Evolutionary conservation across 2,797 vertebrate genomes (phyloP).

Genomic region (Cynodonichthys magdalenae): DNA sequence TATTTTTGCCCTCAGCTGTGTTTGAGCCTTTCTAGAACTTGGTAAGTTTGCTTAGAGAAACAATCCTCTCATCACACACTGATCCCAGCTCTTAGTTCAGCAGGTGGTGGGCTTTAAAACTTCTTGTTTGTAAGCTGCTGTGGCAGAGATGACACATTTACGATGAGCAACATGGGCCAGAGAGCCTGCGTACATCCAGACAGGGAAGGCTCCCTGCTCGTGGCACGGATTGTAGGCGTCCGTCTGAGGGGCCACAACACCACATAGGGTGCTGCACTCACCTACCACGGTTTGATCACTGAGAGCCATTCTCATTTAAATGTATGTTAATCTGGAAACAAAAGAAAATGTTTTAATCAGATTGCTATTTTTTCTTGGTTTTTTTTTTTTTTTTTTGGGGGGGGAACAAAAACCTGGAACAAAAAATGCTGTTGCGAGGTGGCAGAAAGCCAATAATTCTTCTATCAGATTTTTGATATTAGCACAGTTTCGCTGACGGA

Average conservation of each 20-base stretch:
- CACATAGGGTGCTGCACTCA: slow-evolving; percentile 67
- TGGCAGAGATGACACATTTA: slow-evolving; percentile 81
- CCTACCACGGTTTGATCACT: slow-evolving; percentile 79
- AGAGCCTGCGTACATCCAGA: slow-evolving; percentile 50
- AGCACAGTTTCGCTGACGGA: slow-evolving; percentile 70
- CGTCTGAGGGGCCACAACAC: slow-evolving; percentile 61
- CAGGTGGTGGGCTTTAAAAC: slow-evolving; percentile 82
- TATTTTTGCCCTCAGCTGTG: slow-evolving; percentile 54
- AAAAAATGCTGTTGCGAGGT: slow-evolving; percentile 75
- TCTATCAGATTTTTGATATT: slow-evolving; percentile 76
- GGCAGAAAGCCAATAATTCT: slow-evolving; percentile 78
- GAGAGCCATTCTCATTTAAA: slow-evolving; percentile 81
- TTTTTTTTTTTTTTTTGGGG: slow-evolving; percentile 59
- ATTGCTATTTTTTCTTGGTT: slow-evolving; percentile 77
- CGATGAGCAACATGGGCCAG: slow-evolving; percentile 64
- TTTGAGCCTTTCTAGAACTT: slow-evolving; percentile 66
- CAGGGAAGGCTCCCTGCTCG: slow-evolving; percentile 47
- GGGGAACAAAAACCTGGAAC: slow-evolving; percentile 66
- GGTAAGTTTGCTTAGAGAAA: slow-evolving; percentile 74
- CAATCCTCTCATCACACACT: slow-evolving; percentile 70
- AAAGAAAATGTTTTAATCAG: slow-evolving; percentile 83
- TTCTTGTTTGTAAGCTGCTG: slow-evolving; percentile 80
- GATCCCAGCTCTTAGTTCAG: slow-evolving; percentile 73
- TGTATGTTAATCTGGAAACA: slow-evolving; percentile 79
- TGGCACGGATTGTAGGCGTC: slow-evolving; percentile 60